Percentiles rank a stretch among this genome's conserved stretches.
phyloP scores from a whole-genome alignment of 2,888 invertebrate genomes.

The Eupithecia insigniata region DNA sequence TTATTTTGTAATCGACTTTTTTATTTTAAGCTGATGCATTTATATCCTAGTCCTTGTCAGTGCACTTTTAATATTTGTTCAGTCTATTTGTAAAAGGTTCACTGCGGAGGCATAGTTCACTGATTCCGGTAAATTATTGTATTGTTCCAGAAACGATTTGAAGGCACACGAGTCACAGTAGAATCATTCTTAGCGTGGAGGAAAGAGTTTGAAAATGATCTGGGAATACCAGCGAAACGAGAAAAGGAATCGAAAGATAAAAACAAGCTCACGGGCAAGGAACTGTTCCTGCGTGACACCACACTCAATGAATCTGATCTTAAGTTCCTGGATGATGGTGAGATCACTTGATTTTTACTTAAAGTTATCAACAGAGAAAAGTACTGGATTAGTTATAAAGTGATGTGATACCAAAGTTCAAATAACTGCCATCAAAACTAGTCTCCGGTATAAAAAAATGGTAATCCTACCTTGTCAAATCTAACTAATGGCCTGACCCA shows the following conservation, averaged over 20 bases:
- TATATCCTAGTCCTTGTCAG: too few relatives aligned
- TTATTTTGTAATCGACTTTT: too few relatives aligned
- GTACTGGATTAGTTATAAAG: too few relatives aligned
- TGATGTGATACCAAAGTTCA: too few relatives aligned
- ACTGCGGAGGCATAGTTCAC: too few relatives aligned
- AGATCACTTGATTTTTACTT: slow-evolving; percentile 34
- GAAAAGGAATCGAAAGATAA: slow-evolving; percentile 89
- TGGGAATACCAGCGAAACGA: slow-evolving; percentile 88
- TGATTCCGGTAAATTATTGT: too few relatives aligned
- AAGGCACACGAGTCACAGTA: slow-evolving; percentile 97
- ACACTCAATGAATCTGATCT: slow-evolving; percentile 98
- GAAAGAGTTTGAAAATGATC: slow-evolving; percentile 95
- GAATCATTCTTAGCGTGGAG: slow-evolving; percentile 98
- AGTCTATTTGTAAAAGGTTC: too few relatives aligned
- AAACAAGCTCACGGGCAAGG: slow-evolving; percentile 95
- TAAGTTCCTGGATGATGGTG: slow-evolving; percentile 95
- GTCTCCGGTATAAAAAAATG: not conserved
- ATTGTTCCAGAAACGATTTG: slow-evolving; percentile 91
- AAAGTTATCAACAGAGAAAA: too few relatives aligned
- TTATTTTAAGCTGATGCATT: too few relatives aligned
- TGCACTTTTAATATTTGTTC: too few relatives aligned
- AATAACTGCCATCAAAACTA: too few relatives aligned
- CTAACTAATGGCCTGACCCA: not conserved
- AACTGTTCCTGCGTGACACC: slow-evolving; percentile 96
- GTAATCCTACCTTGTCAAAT: not conserved